phyloP scores from a whole-genome alignment of 1,140 invertebrate genomes.

The Drosophila pseudoananassae region DNA sequence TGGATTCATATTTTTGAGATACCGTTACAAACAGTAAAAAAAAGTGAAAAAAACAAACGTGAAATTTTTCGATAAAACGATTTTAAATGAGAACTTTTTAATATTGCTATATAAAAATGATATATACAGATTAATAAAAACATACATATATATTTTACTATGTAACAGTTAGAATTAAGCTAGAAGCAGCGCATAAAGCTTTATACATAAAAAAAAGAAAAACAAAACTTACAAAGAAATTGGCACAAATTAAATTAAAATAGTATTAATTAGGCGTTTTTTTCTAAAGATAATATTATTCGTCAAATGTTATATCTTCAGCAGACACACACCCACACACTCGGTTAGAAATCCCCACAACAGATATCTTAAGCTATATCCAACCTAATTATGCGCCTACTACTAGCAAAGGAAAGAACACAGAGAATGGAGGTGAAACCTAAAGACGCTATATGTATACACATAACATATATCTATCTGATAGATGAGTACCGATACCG shows the following conservation, averaged over 20 bases:
- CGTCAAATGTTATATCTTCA: conserved; percentile 27
- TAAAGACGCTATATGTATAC: conserved; percentile 66
- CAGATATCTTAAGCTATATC: conserved; percentile 49
- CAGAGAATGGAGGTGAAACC: conserved; percentile 50
- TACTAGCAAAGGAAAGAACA: conserved; percentile 44
- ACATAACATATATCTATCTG: conserved; percentile 45
- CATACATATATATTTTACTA: conserved; percentile 64
- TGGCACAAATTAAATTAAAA: conserved; percentile 43
- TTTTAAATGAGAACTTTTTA: conserved; percentile 57
- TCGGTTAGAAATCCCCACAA: conserved; percentile 32
- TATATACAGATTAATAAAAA: conserved; percentile 30
- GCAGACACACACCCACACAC: conserved; percentile 11
- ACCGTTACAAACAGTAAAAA: conserved; percentile 40
- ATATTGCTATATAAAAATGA: conserved; percentile 45
- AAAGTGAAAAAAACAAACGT: conserved; percentile 23
- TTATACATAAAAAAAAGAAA: conserved; percentile 38
- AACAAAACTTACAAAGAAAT: conserved; percentile 33
- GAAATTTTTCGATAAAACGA: conserved; percentile 66
- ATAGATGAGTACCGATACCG: conserved; percentile 32
- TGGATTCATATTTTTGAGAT: conserved; percentile 73
- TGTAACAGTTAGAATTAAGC: conserved; percentile 42
- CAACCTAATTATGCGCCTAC: conserved; percentile 47
- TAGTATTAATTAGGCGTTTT: conserved; percentile 45
- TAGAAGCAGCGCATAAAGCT: conserved; percentile 60
- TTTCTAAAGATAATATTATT: conserved; percentile 24